These are phyloP conservation scores for Autographa gamma DNA, from an alignment of 2,888 invertebrate genomes.

Conservation along the genomic window DNA sequence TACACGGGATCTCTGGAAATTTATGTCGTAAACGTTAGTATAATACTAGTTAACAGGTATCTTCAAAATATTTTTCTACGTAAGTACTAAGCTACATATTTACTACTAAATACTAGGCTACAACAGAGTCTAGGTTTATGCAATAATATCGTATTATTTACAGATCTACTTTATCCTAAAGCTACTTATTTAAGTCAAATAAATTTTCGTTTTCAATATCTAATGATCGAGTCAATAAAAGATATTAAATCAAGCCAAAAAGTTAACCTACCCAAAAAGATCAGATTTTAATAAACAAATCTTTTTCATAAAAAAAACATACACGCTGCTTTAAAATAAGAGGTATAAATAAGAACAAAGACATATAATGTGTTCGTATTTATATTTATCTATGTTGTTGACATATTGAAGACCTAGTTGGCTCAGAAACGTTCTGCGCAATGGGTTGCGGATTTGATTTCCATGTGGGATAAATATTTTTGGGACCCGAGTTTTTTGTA, in stretches of 20 bases:
- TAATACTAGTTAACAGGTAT: not conserved
- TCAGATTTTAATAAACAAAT: too few relatives aligned
- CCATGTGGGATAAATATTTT: not conserved
- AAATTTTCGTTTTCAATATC: too few relatives aligned
- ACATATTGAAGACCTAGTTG: not conserved
- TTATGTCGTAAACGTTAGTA: not conserved
- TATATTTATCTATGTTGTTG: not conserved
- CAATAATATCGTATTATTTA: too few relatives aligned
- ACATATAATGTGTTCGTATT: not conserved
- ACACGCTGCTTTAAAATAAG: too few relatives aligned
- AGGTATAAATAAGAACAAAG: not conserved
- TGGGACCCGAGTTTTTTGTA: too few relatives aligned
- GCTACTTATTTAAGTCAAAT: too few relatives aligned
- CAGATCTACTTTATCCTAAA: too few relatives aligned
- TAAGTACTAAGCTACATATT: not conserved
- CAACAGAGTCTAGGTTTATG: too few relatives aligned
- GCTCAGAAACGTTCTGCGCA: not conserved
- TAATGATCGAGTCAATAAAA: too few relatives aligned
- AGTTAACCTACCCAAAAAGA: not conserved
- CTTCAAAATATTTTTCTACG: too few relatives aligned
- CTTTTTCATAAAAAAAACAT: too few relatives aligned
- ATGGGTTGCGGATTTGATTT: not conserved
- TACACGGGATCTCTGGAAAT: slow-evolving; percentile 91
- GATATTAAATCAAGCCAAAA: not conserved
- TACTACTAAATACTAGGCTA: too few relatives aligned